Evolutionary conservation across 2,888 invertebrate species (phyloP), one percentile per base, ranked within the genome.

Genomic region (Augochlorella aurata): DNA sequence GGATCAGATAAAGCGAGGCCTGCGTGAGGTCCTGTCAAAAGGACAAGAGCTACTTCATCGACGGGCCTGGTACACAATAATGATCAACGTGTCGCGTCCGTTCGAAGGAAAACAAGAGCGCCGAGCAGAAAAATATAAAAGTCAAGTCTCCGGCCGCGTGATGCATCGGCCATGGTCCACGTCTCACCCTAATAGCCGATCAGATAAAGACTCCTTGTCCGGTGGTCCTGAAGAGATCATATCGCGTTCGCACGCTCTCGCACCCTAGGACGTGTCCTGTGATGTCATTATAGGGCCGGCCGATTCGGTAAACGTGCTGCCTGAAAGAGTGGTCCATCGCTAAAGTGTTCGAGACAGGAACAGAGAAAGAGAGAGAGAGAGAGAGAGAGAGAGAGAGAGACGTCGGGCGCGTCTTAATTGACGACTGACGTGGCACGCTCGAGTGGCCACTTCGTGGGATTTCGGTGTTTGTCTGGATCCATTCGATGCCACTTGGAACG

Each of bases 101-200:
- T 67, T 54, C 70, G 79, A 63, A 66, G 69, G 78, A 67, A 82
- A 76, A 89, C 83, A 77, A 83, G 87, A 86, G 81, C 81, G 66
- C 74, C 72, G 71, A 79, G 52, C 82, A 49, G 81, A 81, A 83
- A 83, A 87, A 86, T 84, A 88, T 91, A 89, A 90, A 91, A 88
- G 90, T 91, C 90, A 89, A 81, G 74, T 71, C 74, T 61, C 61
- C 18, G 16, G 2, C 70, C 80, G 81, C 67, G 84, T 90, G 88
- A 90, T 87, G 88, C 83, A 90, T 91, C 88, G 88, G 45, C 66
- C 77, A 67, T 68, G 81, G 81, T 85, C 84, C 81, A 82, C 85
- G 88, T 87, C 87, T 89, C 89, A 87, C 87, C 89, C 87, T 91
- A 91, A 91, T 91, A 89, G 89, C 75, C 86, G 88, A 91, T 91